Evolutionary conservation across 1,140 invertebrate genomes (phyloP).

Genomic region (Chironomus striatipennis): DNA sequence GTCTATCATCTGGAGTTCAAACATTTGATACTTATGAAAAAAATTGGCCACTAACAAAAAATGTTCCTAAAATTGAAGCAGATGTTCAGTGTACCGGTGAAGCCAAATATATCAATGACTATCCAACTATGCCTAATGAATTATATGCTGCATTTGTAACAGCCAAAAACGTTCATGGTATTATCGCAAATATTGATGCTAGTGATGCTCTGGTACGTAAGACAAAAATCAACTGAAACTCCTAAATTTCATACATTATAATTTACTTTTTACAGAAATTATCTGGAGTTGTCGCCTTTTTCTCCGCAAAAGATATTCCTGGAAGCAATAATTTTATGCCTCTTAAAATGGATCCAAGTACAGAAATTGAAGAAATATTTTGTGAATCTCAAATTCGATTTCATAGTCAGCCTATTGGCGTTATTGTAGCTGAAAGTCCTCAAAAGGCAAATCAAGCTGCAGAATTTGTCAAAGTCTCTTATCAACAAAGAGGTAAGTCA

Average conservation of each 20-base stretch:
- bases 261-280: conserved; percentile 39
- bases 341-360: conserved; percentile 29
- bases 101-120: conserved; percentile 55
- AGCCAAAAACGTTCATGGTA: conserved; percentile 45
- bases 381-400: conserved; percentile 45
- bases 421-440: conserved; percentile 56
- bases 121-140: conserved; percentile 45
- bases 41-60: conserved; percentile 57
- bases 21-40: conserved; percentile 52
- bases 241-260: too few relatives aligned
- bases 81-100: conserved; percentile 54
- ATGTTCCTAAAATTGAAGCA: conserved; percentile 55
- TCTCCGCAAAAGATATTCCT: conserved; percentile 64
- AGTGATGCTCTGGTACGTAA: conserved; percentile 42
- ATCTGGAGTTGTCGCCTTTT: conserved; percentile 61
- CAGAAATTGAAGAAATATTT: conserved; percentile 41
- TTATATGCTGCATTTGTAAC: conserved; percentile 57
- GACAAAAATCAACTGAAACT: too few relatives aligned
- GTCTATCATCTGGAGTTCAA: conserved; percentile 52
- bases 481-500: too few relatives aligned
- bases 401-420: conserved; percentile 62
- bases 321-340: conserved; percentile 54
- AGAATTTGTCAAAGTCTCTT: too few relatives aligned
- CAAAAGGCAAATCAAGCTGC: conserved; percentile 55
- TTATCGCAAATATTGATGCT: conserved; percentile 50